Evolutionary conservation across 92 coral and sea anemone genomes (phyloP), one percentile per base, ranked within the genome.

Genomic region (Muricea muricata): DNA sequence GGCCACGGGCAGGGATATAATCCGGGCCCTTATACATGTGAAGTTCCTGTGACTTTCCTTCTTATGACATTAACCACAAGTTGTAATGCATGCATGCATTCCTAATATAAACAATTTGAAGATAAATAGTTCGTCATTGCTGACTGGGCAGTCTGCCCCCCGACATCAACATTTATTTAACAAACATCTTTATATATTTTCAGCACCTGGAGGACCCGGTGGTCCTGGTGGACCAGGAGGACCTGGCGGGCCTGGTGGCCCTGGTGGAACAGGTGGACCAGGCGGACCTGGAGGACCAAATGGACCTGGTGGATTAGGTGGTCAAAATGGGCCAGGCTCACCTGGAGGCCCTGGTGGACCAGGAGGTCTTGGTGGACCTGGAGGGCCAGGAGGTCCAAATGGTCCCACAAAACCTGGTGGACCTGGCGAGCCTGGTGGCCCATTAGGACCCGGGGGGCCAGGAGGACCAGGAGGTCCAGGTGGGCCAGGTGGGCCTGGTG

Each of bases 171-270:
- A n/a, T n/a, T n/a, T n/a, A n/a, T n/a, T n/a, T n/a, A n/a, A n/a
- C n/a, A n/a, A n/a, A n/a, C n/a, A n/a, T n/a, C n/a, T n/a, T n/a
- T n/a, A n/a, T n/a, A n/a, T n/a, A n/a, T n/a, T n/a, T n/a, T n/a
- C n/a, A n/a, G 93, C 93, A 20, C 97, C 97, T 13, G 91, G 93
- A 30, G 90, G 97, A 1, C 92, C 92, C 1, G 93, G 93, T 3
- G 94, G 93, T 0, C 97, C 94, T 14, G 91, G 94, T 4, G 91
- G 91, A 29, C 87, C 71, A 4, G 77, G 83, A 0, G 84, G 89
- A 3, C 94, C 97, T 47, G 57, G 33, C 2, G 92, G 90, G 1
- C 93, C 89, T 9, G 73, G 25, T 67, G 87, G 67, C 69, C 89
- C 91, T 58, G 86, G 86, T 42, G 83, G 88, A 60, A 95, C 98